phyloP scores from a whole-genome alignment of 2,888 invertebrate genomes.

The Orchestes rusci region DNA sequence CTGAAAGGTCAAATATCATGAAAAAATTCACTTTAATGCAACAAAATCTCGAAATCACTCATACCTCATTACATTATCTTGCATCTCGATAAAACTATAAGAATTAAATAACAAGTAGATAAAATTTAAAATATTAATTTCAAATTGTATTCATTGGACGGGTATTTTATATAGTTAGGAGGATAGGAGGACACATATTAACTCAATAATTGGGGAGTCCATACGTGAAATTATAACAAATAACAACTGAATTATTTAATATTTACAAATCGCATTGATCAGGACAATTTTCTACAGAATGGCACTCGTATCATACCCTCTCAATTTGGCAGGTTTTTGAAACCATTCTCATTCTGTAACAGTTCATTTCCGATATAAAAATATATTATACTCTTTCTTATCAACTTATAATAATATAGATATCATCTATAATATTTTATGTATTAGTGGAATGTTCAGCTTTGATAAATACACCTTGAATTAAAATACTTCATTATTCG shows the following conservation, averaged over 20 bases:
- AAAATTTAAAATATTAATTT: slow-evolving; percentile 34
- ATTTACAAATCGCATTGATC: slow-evolving; percentile 8
- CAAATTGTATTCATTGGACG: no score
- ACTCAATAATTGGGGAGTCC: no score
- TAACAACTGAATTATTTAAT: no score
- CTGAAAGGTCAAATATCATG: background rate
- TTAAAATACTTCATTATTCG: slow-evolving; percentile 9
- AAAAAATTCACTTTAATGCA: no score
- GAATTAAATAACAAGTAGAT: slow-evolving; percentile 38
- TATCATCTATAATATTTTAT: slow-evolving; percentile 3
- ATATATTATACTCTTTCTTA: slow-evolving; percentile 2
- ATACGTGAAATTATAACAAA: no score
- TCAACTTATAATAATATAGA: background rate
- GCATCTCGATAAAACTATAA: slow-evolving; percentile 33
- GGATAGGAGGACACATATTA: no score
- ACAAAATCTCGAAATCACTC: no score
- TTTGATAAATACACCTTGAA: background rate
- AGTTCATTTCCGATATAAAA: slow-evolving; percentile 6
- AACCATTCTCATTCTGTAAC: background rate
- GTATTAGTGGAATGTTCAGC: slow-evolving; percentile 5
- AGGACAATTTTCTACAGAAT: slow-evolving; percentile 11
- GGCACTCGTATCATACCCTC: slow-evolving; percentile 9
- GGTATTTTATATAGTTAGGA: no score
- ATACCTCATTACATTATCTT: no score
- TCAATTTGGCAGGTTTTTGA: no score